Conservation (phyloP, 2,113 vertebrate genomes). For the Acrocephalus arundinaceus region DNA sequence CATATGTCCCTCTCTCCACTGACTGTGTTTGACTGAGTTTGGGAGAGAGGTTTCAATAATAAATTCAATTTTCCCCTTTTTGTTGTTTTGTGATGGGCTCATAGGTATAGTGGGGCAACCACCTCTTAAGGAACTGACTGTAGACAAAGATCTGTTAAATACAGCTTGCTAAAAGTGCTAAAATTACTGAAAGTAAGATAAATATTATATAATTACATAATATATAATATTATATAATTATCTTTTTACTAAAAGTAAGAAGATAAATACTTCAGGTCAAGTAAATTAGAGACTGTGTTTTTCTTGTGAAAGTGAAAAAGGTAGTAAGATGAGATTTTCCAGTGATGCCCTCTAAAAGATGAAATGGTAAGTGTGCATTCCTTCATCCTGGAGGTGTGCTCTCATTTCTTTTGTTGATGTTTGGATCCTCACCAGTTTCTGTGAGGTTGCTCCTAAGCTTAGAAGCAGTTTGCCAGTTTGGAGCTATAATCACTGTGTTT, state of each 20-base stretch:
- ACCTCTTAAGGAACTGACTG: neutral
- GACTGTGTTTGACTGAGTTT: neutral
- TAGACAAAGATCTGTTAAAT: neutral
- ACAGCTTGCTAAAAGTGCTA: neutral
- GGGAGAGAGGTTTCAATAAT: neutral
- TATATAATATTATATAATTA: too few species aligned
- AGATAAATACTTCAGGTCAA: neutral
- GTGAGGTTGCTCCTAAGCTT: neutral
- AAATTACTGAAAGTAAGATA: too few species aligned
- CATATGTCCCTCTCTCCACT: neutral
- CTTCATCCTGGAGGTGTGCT: neutral
- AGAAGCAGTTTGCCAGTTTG: neutral
- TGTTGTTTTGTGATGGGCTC: neutral
- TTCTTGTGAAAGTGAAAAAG: neutral
- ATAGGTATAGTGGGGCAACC: fast-evolving
- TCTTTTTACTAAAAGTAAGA: neutral
- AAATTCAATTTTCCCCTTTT: neutral
- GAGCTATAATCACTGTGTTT: neutral
- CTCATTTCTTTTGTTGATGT: neutral
- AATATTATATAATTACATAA: too few species aligned
- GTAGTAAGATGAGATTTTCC: neutral
- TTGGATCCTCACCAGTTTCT: neutral
- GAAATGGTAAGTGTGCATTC: neutral
- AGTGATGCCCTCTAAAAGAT: neutral
- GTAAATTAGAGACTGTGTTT: neutral